These are phyloP conservation scores for Dallia pectoralis DNA, from an alignment of 2,797 vertebrate genomes.

Conservation along the genomic window DNA sequence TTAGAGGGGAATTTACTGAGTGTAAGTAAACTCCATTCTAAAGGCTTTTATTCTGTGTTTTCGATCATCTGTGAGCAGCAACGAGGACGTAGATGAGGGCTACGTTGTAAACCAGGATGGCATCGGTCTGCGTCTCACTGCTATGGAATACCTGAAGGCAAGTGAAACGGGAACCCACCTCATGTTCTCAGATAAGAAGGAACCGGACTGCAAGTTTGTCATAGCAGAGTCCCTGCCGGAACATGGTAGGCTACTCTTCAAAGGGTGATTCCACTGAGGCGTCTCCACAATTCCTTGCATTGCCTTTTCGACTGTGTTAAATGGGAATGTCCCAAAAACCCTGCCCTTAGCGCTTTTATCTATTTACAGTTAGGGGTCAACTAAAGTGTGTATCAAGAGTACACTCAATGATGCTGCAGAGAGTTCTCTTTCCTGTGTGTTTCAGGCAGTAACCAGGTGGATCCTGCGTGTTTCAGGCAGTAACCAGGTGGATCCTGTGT, in stretches of 20 bases:
- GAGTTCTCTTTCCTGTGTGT: too few relatives aligned
- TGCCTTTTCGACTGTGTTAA: not conserved
- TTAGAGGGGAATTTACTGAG: too few relatives aligned
- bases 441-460: too few relatives aligned
- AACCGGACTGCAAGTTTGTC: conserved; percentile 83
- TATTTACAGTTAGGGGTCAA: too few relatives aligned
- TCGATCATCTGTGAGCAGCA: conserved; percentile 46
- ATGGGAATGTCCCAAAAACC: not conserved
- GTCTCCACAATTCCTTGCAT: not conserved
- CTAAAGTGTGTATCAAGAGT: too few relatives aligned
- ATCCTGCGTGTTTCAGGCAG: too few relatives aligned
- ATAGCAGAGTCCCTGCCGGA: conserved; percentile 84
- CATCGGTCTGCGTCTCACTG: conserved; percentile 84
- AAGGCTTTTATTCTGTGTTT: not conserved
- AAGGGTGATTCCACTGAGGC: not conserved
- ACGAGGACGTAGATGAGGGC: conserved; percentile 74
- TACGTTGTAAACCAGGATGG: conserved; percentile 73
- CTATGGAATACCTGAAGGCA: conserved; percentile 73
- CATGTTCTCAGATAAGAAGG: conserved; percentile 51
- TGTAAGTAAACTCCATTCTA: not conserved
- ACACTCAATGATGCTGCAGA: too few relatives aligned
- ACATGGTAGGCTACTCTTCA: conserved; percentile 51
- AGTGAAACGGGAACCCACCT: conserved; percentile 57
- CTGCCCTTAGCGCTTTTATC: too few relatives aligned
- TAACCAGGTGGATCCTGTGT: too few relatives aligned